Evolutionary conservation across 2,113 vertebrate genomes (phyloP), one percentile per base, ranked within the genome.

Genomic region (Spea multiplicata): DNA sequence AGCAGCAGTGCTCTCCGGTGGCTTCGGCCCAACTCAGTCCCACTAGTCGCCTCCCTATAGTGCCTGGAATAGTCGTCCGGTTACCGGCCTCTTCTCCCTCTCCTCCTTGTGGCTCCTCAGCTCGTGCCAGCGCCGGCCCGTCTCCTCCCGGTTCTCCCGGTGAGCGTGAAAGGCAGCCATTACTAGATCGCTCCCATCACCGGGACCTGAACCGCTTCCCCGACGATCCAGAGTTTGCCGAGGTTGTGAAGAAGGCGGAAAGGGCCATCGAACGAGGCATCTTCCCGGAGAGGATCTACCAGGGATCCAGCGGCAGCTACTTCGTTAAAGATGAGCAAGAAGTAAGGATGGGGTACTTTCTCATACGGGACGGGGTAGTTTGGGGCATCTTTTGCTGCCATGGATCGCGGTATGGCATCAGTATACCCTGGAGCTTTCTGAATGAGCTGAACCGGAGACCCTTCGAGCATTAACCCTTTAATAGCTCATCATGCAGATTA

Each of bases 291-390:
- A 93, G 97, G 84, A 99, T 99, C 90, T 97, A 95, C 83, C 97
- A 99, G 86, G 97, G 97, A 50, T 99, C 97, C 86, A 99, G 97
- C 84, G 97, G 97, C 17, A 99, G 97, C 91, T 99, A 99, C 85
- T 99, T 99, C 90, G 96, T 99, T 73, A 97, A 97, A 90, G 95
- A 99, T 84, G 93, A 91, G 6, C 92, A 93, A 78, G 97, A 96
- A 95, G 97, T 98, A 92, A 95, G 94, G 76, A 2, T 30, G 30
- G 30, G 30, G 30, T 30, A 30, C 30, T 30, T 30, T 30, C 30
- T 30, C 30, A 30, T 30, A 59, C 6, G 50, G 8, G 14, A 9
- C 12, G 55, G 50, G 50, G 50, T 4, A 59, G 55, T 30, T 30
- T 30, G 30, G 30, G 2, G 30, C 30, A 30, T 30, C 30, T 30